Base-by-base conservation (phyloP, 37 sponge, comb jelly and placozoan species). In the Hexactinellida sp. region DNA sequence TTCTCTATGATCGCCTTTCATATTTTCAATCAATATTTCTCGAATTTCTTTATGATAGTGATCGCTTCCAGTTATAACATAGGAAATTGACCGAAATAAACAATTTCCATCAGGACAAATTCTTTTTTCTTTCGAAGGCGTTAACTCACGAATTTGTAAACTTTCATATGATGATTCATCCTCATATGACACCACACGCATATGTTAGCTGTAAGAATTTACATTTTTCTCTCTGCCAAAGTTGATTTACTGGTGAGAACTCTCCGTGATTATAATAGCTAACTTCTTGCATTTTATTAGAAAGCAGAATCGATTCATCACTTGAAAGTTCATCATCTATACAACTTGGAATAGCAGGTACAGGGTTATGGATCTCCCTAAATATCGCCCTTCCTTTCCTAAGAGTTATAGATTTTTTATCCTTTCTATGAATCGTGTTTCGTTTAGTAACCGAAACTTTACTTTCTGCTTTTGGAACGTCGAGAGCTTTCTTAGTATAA, bases 1-100 rank as follows among this genome's bases (percentile, higher is more conserved):
- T 63, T 63, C 54, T 87, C 82, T 37, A 92, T 91, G 63, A 92
- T 90, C 0, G 91, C 88, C 55, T 83, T 90, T 84, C 97, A 96
- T 0, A 87, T 87, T 25, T 86, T 55, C 71, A 93, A 96, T 7
- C 34, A 32, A 19, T 85, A 38, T 54, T 91, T 90, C 36, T 88
- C 47, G 41, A 25, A 41, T 85, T 51, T 85, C 54, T 63, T 63
- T 7, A n/a, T 63, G 76, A 63, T 63, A 23, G 13, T 63, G 76
- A 63, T 63, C 34, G 76, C 76, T 63, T n/a, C 76, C 76, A 63
- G 76, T 63, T 23, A 63, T 63, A 28, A 28, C 76, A 28, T 63
- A 63, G 3, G 76, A 63, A n/a, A 63, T 63, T 32, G 34, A 63
- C 76, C 76, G 25, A 23, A 63, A 63, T 63, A 63, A 63, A 63